A percentile compares a stretch with the other conserved stretches of the same genome.
These are phyloP conservation scores for Epirrita christyi DNA, from an alignment of 2,888 invertebrate species.

Conservation along the genomic window DNA sequence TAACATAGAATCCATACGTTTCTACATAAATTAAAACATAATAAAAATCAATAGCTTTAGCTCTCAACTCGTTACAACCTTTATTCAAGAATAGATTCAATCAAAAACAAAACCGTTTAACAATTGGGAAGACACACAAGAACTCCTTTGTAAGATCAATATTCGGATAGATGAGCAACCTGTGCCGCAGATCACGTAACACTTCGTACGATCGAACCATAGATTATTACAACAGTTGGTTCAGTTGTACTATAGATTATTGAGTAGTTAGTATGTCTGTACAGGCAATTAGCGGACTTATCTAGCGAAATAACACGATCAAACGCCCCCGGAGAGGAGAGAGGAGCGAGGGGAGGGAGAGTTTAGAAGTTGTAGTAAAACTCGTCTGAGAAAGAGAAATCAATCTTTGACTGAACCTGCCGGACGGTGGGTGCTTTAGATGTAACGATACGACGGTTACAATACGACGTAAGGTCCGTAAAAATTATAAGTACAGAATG, in stretches of 20 bases:
- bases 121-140: conserved; percentile 76
- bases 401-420: conserved; percentile 73
- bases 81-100: conserved; percentile 49
- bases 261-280: conserved; percentile 43
- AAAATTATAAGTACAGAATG: too few relatives aligned
- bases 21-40: not conserved
- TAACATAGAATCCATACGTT: too few relatives aligned
- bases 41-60: not conserved
- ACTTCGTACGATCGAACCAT: conserved; percentile 6
- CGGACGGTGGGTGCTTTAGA: conserved; percentile 46
- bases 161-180: conserved; percentile 72
- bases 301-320: conserved; percentile 74
- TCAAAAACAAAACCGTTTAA: conserved; percentile 69
- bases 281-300: conserved; percentile 78
- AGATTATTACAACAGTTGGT: conserved; percentile 14
- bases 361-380: conserved; percentile 55
- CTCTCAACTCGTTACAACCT: conserved; percentile 8
- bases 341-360: conserved; percentile 25
- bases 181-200: conserved; percentile 39
- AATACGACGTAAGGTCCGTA: not conserved
- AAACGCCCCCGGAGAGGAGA: conserved; percentile 48
- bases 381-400: conserved; percentile 71
- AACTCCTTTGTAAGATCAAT: conserved; percentile 71
- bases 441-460: conserved; percentile 46
- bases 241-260: not conserved